Conservation (phyloP, 2,113 vertebrate species). For the Bucco capensis region DNA sequence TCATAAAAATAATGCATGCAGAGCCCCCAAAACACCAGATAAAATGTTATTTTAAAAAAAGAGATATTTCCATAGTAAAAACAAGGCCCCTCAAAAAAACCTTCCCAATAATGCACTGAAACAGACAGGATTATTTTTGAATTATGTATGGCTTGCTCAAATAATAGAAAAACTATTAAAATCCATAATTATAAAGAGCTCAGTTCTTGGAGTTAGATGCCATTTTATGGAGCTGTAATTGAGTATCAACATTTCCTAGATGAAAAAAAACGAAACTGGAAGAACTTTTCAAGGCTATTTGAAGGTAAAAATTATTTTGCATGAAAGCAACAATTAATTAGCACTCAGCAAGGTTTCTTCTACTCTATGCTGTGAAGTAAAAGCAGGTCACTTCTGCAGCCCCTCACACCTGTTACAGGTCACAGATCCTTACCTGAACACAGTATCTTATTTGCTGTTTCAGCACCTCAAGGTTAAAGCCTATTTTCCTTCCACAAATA, state of each 20-base stretch:
- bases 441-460: slow-evolving; percentile 38
- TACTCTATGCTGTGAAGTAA: background rate
- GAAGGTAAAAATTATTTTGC: slow-evolving; percentile 47
- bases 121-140: background rate
- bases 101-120: background rate
- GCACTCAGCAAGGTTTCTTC: slow-evolving; percentile 44
- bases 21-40: background rate
- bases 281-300: slow-evolving; percentile 33
- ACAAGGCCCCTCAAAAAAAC: background rate
- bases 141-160: background rate
- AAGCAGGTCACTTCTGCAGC: slow-evolving; percentile 37
- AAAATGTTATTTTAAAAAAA: background rate
- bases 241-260: background rate
- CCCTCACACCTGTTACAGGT: slow-evolving; percentile 20
- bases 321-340: slow-evolving; percentile 62
- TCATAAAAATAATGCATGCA: background rate
- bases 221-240: background rate
- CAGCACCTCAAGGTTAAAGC: slow-evolving; percentile 57
- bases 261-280: background rate
- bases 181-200: background rate
- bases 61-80: background rate
- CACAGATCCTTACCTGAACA: slow-evolving; percentile 30
- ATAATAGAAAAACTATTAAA: background rate
- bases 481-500: background rate
- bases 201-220: background rate